Conservation (phyloP, 1,140 invertebrate genomes). For the Popillia japonica region DNA sequence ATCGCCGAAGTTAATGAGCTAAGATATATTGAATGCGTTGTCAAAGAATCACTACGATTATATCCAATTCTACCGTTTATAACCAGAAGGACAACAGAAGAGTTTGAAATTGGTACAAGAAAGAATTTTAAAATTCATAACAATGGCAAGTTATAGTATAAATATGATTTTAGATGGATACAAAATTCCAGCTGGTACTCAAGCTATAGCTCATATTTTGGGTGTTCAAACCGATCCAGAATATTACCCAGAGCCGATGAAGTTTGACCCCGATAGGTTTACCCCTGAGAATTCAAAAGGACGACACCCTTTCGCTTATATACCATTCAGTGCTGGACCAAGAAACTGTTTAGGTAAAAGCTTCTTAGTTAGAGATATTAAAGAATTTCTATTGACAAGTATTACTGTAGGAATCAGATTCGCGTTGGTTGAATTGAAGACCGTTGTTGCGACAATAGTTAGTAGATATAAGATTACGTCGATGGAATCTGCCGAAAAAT, state of each 20-base stretch:
- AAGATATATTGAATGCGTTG: slow-evolving; percentile 66
- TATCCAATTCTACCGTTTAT: slow-evolving; percentile 69
- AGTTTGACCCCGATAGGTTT: slow-evolving; percentile 59
- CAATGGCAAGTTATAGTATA: not conserved
- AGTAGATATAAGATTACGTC: slow-evolving; percentile 45
- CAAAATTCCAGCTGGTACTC: slow-evolving; percentile 59
- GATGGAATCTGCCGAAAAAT: slow-evolving; percentile 41
- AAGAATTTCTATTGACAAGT: not conserved
- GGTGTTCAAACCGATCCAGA: slow-evolving; percentile 64
- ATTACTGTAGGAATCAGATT: slow-evolving; percentile 60
- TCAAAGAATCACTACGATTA: slow-evolving; percentile 65
- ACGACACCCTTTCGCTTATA: slow-evolving; percentile 24
- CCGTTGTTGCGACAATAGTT: slow-evolving; percentile 59
- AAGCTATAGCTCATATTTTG: slow-evolving; percentile 58
- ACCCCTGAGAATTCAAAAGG: slow-evolving; percentile 31
- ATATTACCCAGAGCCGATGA: slow-evolving; percentile 67
- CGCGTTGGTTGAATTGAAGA: slow-evolving; percentile 62
- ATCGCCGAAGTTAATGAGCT: slow-evolving; percentile 59
- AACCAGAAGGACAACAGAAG: slow-evolving; percentile 56
- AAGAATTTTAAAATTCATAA: not conserved
- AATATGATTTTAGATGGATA: slow-evolving; percentile 45
- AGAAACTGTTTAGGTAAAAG: slow-evolving; percentile 67
- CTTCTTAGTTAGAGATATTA: slow-evolving; percentile 63
- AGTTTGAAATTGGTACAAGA: slow-evolving; percentile 56
- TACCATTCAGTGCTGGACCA: slow-evolving; percentile 36